Percentiles rank a stretch among this genome's conserved stretches.
Evolutionary conservation across 2,797 vertebrate species (phyloP).

Genomic region (Coracias cyanogaster): DNA sequence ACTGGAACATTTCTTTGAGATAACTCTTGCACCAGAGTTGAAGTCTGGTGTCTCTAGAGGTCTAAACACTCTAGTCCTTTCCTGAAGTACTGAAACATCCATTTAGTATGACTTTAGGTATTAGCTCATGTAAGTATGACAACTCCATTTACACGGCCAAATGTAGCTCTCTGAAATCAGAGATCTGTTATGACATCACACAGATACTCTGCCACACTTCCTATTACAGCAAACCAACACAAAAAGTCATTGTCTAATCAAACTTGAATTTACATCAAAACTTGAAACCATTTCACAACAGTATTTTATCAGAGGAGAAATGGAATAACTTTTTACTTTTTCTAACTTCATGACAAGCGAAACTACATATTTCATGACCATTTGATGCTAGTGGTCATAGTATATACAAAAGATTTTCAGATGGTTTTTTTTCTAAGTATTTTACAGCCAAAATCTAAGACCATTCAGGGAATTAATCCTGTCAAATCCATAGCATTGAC

Average conservation of each 20-base stretch:
- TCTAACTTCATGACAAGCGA: neutral
- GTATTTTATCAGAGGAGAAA: neutral
- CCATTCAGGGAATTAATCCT: neutral
- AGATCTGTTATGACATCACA: neutral
- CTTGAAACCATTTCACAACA: neutral
- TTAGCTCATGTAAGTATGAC: neutral
- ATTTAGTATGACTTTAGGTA: neutral
- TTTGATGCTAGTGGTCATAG: neutral
- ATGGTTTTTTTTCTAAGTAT: neutral
- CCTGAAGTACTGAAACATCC: neutral
- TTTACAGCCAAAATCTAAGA: conserved; percentile 3
- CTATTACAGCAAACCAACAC: neutral
- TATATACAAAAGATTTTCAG: neutral
- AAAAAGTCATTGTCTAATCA: neutral
- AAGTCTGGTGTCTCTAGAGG: neutral
- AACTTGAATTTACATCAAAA: neutral
- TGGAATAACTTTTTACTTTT: neutral
- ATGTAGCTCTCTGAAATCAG: neutral
- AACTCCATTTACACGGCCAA: neutral
- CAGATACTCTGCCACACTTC: neutral
- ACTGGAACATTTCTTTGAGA: conserved; percentile 2
- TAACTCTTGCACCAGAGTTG: neutral
- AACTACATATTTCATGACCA: neutral
- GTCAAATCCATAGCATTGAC: neutral
- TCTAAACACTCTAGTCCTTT: neutral